These are phyloP conservation scores for Thecophora atra DNA, from an alignment of 2,888 invertebrate genomes.

Conservation along the genomic window DNA sequence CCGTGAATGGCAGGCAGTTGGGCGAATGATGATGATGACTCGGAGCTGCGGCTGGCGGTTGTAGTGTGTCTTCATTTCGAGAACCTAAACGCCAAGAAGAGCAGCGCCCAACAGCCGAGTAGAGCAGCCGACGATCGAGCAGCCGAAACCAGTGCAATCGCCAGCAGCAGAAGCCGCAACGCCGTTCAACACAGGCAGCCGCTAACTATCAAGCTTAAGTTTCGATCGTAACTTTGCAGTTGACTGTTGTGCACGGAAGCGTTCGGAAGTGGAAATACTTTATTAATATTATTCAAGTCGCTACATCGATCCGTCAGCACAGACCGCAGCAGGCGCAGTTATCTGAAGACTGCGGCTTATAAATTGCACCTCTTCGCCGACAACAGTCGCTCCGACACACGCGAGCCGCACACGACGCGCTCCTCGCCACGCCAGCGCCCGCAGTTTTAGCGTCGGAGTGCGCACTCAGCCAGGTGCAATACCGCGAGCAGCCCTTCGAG, in stretches of 20 bases:
- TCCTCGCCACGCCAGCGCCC: not conserved
- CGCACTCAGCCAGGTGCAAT: not conserved
- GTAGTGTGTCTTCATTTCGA: slow-evolving; percentile 48
- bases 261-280: slow-evolving; percentile 67
- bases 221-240: slow-evolving; percentile 67
- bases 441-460: slow-evolving; percentile 14
- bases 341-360: not conserved
- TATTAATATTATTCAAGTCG: slow-evolving; percentile 64
- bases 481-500: not conserved
- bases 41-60: slow-evolving; percentile 30
- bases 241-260: slow-evolving; percentile 67
- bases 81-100: slow-evolving; percentile 43
- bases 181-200: slow-evolving; percentile 63
- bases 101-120: slow-evolving; percentile 38
- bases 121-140: slow-evolving; percentile 18
- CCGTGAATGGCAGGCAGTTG: slow-evolving; percentile 20
- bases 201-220: slow-evolving; percentile 65
- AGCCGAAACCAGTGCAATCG: slow-evolving; percentile 36
- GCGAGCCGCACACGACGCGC: not conserved
- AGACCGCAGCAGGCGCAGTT: slow-evolving; percentile 38
- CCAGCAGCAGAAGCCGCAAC: slow-evolving; percentile 56
- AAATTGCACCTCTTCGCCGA: not conserved
- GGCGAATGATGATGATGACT: slow-evolving; percentile 35
- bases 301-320: slow-evolving; percentile 38
- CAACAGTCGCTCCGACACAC: no score